A percentile compares a stretch with the other conserved stretches of the same genome.
These are phyloP conservation scores for Colaptes auratus DNA, from an alignment of 2,113 vertebrate species.

Conservation along the genomic window DNA sequence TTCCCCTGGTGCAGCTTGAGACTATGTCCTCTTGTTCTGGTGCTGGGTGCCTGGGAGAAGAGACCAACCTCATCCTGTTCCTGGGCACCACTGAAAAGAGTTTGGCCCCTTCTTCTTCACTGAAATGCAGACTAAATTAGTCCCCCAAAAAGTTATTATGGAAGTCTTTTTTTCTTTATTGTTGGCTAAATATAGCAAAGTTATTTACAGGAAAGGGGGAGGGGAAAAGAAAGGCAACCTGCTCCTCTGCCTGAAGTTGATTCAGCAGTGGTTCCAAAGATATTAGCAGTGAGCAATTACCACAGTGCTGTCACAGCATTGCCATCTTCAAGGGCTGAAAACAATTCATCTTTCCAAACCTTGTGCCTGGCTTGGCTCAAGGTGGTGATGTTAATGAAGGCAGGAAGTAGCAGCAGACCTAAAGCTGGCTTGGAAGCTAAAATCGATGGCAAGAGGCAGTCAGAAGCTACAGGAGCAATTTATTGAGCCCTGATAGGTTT, in stretches of 20 bases:
- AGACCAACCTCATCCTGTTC: too few relatives aligned
- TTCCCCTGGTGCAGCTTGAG: too few relatives aligned
- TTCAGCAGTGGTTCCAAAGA: slow-evolving; percentile 50
- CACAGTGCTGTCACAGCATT: slow-evolving; percentile 30
- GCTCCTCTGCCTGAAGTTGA: slow-evolving; percentile 33
- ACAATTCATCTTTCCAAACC: slow-evolving; percentile 46
- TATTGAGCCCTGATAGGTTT: slow-evolving; percentile 52
- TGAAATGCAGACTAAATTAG: too few relatives aligned
- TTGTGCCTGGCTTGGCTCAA: not conserved
- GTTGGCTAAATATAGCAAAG: slow-evolving; percentile 60
- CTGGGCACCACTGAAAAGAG: too few relatives aligned
- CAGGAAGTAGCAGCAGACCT: slow-evolving; percentile 23
- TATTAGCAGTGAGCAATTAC: slow-evolving; percentile 61
- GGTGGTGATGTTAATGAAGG: slow-evolving; percentile 54
- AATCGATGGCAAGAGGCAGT: slow-evolving; percentile 21
- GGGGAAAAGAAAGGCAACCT: slow-evolving; percentile 22
- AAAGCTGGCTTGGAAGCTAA: slow-evolving; percentile 19
- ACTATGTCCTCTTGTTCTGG: too few relatives aligned
- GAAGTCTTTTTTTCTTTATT: not conserved
- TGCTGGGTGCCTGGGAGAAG: too few relatives aligned
- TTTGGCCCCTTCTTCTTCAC: too few relatives aligned
- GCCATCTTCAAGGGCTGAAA: slow-evolving; percentile 51
- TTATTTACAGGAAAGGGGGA: slow-evolving; percentile 49
- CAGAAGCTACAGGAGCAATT: slow-evolving; percentile 57
- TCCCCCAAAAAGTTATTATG: too few relatives aligned